Conservation (phyloP, 2,888 invertebrate genomes). For the Mycalesis mineus region DNA sequence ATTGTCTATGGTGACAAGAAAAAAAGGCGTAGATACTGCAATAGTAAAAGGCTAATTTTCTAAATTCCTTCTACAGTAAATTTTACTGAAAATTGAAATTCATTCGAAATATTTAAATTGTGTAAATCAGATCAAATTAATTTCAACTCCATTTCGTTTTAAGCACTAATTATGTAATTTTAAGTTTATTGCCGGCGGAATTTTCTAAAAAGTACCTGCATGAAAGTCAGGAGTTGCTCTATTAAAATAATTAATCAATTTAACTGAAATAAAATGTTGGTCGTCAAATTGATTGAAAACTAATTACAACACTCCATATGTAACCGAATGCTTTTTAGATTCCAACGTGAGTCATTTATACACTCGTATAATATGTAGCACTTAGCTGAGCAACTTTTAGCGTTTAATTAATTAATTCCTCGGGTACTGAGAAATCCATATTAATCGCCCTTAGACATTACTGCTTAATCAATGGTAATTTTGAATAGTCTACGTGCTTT, state of each 20-base stretch:
- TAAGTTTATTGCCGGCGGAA: too few relatives aligned
- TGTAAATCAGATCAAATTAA: too few relatives aligned
- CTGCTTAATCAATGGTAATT: conserved; percentile 17
- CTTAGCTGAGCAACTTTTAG: conserved; percentile 12
- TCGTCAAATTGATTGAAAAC: conserved; percentile 12
- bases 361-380: conserved; percentile 2
- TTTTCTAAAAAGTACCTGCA: too few relatives aligned
- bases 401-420: conserved; percentile 20
- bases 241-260: neutral
- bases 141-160: too few relatives aligned
- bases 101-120: too few relatives aligned
- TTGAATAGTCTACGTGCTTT: conserved; percentile 9
- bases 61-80: too few relatives aligned
- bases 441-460: conserved; percentile 11
- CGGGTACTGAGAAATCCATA: conserved; percentile 16
- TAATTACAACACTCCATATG: conserved; percentile 19
- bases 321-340: conserved; percentile 18
- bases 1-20: too few relatives aligned
- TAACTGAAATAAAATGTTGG: conserved; percentile 7
- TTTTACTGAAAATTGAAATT: too few relatives aligned
- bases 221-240: too few relatives aligned
- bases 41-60: too few relatives aligned
- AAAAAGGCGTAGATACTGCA: too few relatives aligned
- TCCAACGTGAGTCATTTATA: conserved; percentile 18
- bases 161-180: too few relatives aligned